Percentiles rank a stretch among this genome's conserved stretches.
These are phyloP conservation scores for Gordius sp. DNA, from an alignment of 2,888 invertebrate genomes.

Conservation along the genomic window DNA sequence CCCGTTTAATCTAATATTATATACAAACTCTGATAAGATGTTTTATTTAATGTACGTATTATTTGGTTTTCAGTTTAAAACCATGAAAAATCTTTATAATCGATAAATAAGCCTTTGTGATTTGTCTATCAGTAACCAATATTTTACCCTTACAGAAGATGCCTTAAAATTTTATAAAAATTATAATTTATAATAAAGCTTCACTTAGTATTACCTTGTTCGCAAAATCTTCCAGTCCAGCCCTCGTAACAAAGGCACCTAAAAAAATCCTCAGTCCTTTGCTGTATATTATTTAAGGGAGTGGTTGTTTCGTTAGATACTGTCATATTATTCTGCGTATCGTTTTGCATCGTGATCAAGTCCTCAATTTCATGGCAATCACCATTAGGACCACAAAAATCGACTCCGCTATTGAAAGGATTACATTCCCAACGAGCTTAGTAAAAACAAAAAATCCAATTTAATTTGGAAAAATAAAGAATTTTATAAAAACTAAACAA, in stretches of 20 bases:
- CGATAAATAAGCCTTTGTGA: too few species aligned
- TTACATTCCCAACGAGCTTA: slow-evolving; percentile 1
- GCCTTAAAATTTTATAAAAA: not conserved
- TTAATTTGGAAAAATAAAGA: not conserved
- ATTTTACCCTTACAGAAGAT: too few species aligned
- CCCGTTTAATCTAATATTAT: too few species aligned
- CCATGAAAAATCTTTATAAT: too few species aligned
- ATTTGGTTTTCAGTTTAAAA: too few species aligned
- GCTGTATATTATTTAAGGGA: not conserved
- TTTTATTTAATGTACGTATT: too few species aligned
- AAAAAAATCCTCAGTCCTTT: not conserved
- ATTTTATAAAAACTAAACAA: not conserved
- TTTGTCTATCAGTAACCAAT: too few species aligned
- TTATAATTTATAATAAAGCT: not conserved
- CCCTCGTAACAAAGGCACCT: not conserved
- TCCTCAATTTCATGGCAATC: slow-evolving; percentile 3
- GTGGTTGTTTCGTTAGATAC: not conserved
- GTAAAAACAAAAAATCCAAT: not conserved
- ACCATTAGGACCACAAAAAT: slow-evolving; percentile 10
- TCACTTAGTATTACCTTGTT: not conserved
- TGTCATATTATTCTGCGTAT: not conserved
- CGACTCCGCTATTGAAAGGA: slow-evolving; percentile 3
- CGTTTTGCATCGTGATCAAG: not conserved
- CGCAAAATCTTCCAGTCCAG: slow-evolving; percentile 13
- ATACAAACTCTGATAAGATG: too few species aligned